These are phyloP conservation scores for Oreochromis mossambicus DNA, from an alignment of 2,797 vertebrate genomes.

Conservation along the genomic window DNA sequence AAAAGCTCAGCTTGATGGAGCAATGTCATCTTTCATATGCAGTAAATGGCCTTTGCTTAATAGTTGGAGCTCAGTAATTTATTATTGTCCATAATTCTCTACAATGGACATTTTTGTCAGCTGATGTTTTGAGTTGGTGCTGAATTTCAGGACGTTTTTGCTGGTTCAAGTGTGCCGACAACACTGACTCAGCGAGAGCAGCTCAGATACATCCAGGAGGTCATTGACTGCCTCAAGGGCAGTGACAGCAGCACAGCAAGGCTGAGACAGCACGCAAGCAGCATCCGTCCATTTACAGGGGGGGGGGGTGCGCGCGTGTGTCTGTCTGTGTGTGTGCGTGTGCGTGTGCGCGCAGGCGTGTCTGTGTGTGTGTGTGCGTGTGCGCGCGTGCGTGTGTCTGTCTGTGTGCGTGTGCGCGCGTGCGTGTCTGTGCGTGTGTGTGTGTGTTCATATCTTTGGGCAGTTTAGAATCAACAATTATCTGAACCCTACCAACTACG, in stretches of 20 bases:
- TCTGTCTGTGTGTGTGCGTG: neutral
- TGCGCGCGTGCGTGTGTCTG: too few relatives aligned
- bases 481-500: neutral
- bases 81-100: neutral
- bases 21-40: neutral
- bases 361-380: rapidly evolving
- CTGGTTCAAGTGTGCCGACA: neutral
- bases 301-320: too few relatives aligned
- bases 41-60: neutral
- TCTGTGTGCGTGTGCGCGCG: too few relatives aligned
- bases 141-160: neutral
- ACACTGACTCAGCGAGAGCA: neutral
- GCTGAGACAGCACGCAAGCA: neutral
- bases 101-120: neutral
- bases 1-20: neutral
- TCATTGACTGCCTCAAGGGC: neutral
- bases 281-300: neutral
- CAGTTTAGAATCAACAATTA: neutral
- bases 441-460: rapidly evolving
- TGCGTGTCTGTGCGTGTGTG: neutral
- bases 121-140: neutral
- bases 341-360: too few relatives aligned
- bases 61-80: neutral
- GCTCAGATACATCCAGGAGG: neutral
- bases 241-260: neutral